Evolutionary conservation across 2,888 invertebrate genomes (phyloP), one percentile per base, ranked within the genome.

Genomic region (Parnassius glacialis): DNA sequence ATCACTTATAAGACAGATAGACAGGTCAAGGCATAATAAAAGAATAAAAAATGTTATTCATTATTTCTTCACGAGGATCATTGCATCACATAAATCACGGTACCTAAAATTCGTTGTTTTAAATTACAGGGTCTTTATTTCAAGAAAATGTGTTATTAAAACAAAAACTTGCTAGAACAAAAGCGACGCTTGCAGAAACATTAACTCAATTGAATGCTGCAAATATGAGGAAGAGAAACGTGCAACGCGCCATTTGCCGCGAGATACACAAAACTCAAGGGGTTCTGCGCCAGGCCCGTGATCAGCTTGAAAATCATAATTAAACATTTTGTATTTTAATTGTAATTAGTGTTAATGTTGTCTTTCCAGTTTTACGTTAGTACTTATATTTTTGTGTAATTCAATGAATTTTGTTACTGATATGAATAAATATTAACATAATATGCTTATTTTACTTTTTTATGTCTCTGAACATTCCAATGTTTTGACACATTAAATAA

Each of bases 161-260:
- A 74, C 93, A 93, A 70, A 94, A 95, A 81, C 84, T 96, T 68
- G 90, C 93, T 65, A 93, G 94, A 79, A 95, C 95, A 13, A 94
- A 94, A 75, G 93, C 94, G 64, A 95, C 95, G 42, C 92, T 97
- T 64, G 95, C 96, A 75, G 95, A 95, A 71, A 96, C 97, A 9
- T 93, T 95, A 68, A 92, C 94, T 62, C 95, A 96, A 79, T 87
- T 97, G 57, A 94, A 94, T 70, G 92, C 94, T 12, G 95, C 96
- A 54, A 96, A 96, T 82, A 93, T 95, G 81, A 94, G 95, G 70
- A 97, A 97, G 82, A 94, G 95, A 76, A 95, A 94, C 81, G 95
- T 97, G 45, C 96, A 97, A 81, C 95, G 95, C 74, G 96, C 96
- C 52, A 96, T 97, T 78, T 95, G 95, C 79, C 93, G 94, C 74